Percentiles rank a stretch among this genome's conserved stretches.
Conservation (phyloP, 2,113 vertebrate species). For the Salvator merianae region DNA sequence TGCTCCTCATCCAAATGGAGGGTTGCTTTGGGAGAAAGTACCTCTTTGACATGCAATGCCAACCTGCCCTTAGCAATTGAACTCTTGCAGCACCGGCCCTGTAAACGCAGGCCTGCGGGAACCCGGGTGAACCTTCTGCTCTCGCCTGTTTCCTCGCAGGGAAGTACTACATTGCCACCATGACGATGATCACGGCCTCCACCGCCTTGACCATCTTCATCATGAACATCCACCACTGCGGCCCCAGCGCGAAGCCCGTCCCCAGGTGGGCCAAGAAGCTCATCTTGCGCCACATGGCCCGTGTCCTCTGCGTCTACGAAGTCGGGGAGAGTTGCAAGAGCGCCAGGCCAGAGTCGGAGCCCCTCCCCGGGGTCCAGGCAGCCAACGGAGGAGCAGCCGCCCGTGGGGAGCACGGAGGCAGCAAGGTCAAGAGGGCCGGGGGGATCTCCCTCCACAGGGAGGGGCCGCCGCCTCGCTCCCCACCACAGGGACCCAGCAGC, state of each 20-base stretch:
- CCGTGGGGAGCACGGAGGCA: slow-evolving; percentile 37
- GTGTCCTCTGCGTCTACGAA: slow-evolving; percentile 83
- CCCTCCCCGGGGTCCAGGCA: not conserved
- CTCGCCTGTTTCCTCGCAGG: slow-evolving; percentile 65
- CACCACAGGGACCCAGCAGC: not conserved
- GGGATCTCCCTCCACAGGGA: not conserved
- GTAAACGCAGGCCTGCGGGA: no score
- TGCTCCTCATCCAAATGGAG: no score
- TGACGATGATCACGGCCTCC: slow-evolving; percentile 92
- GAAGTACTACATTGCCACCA: slow-evolving; percentile 93
- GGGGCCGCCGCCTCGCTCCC: not conserved
- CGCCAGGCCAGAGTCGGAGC: slow-evolving; percentile 51
- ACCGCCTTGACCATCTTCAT: slow-evolving; percentile 90
- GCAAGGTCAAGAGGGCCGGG: slow-evolving; percentile 31
- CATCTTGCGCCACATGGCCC: slow-evolving; percentile 84
- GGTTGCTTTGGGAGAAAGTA: no score
- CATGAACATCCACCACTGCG: slow-evolving; percentile 91
- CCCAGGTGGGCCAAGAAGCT: slow-evolving; percentile 84
- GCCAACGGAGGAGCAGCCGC: not conserved
- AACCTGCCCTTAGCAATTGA: no score
- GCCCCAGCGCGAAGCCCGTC: slow-evolving; percentile 83
- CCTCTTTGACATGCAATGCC: no score
- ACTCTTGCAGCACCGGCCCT: no score
- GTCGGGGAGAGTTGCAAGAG: slow-evolving; percentile 81
- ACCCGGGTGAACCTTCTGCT: no score